Base-by-base conservation (phyloP, 2,888 invertebrate genomes). In the Falcaria lacertinaria region DNA sequence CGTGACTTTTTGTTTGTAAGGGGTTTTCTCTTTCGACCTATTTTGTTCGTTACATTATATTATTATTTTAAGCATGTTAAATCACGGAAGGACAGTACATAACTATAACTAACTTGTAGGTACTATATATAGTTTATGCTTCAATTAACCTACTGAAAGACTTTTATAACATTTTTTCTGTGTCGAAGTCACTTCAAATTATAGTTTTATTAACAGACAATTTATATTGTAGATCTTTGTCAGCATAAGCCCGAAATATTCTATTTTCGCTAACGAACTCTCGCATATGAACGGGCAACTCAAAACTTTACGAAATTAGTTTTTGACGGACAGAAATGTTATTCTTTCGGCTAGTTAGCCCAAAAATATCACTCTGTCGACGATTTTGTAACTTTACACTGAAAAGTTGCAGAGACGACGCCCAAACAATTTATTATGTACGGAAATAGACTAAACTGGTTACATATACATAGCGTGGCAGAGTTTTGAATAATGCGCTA, bases 321-420 rank as follows among this genome's bases (percentile, higher is more conserved):
- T 74, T 72, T 76, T 83, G 83, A 84, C 70, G 65, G 76, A 76
- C 79, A 73, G 66, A 69, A 70, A 74, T 74, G 78, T 80, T 83
- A 73, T 79, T 80, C 68, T 73, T 74, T 74, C 60, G 50, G 61
- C 73, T 72, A 69, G 74, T 80, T 74, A 76, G 66, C 51, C 66
- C 73, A 48, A 79, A 86, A 86, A 85, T 84, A 86, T 73, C 68
- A 60, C 50, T 50, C 67, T 70, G 78, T 75, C 81, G 66, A 66
- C 79, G 62, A 60, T 74, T 65, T 64, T 48, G 80, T 76, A 86
- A 86, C 77, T 73, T 76, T 74, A 84, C 66, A 80, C 81, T 79
- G 77, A 80, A 81, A 84, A 78, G 73, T 81, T 69, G 76, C 71
- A 69, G 72, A 69, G 75, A 64, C 64, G 58, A 57, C 60, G 53